Evolutionary conservation across 1,140 invertebrate species (phyloP), one percentile per base, ranked within the genome.

Genomic region (Scylla paramamosain): DNA sequence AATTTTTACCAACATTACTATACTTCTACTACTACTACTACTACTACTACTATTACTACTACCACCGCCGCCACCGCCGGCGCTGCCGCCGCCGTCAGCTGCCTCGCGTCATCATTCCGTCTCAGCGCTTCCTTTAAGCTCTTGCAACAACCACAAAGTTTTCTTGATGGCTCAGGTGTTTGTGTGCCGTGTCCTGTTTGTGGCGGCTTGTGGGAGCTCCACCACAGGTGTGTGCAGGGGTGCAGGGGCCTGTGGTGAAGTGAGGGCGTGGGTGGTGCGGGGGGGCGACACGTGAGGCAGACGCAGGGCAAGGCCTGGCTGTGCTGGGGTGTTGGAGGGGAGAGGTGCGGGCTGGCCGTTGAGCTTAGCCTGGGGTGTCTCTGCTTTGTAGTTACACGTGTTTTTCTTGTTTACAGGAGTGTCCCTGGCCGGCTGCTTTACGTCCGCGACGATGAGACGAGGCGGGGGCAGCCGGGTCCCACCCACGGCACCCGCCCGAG

Each of bases 391-490:
- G 16, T 91, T 25, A 95, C 32, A 4, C 48, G 3, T 1, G 59
- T 16, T 59, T 91, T 28, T 82, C 46, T 0, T 91, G 10, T 10
- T 91, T 91, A 8, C 95, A 95, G 95, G 95, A 95, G 92, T 84
- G 45, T 91, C 95, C 95, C 95, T 95, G 95, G 95, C 92, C 95
- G 95, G 95, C 92, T 95, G 92, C 88, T 93, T 89, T 83, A 95
- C 84, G 95, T 93, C 87, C 86, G 87, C 86, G 95, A 93, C 82
- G 92, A 93, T 95, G 92, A 93, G 67, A 46, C 92, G 95, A 93
- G 95, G 95, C 92, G 95, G 95, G 95, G 92, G 95, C 95, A 93
- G 95, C 92, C 95, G 95, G 95, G 95, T 93, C 95, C 92, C 67
- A 90, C 95, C 95, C 95, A 83, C 92, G 92, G 95, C 86, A 93